Percentiles rank a stretch among this genome's conserved stretches.
These are phyloP conservation scores for Drosophila falleni DNA, from an alignment of 2,888 invertebrate genomes.

Conservation along the genomic window DNA sequence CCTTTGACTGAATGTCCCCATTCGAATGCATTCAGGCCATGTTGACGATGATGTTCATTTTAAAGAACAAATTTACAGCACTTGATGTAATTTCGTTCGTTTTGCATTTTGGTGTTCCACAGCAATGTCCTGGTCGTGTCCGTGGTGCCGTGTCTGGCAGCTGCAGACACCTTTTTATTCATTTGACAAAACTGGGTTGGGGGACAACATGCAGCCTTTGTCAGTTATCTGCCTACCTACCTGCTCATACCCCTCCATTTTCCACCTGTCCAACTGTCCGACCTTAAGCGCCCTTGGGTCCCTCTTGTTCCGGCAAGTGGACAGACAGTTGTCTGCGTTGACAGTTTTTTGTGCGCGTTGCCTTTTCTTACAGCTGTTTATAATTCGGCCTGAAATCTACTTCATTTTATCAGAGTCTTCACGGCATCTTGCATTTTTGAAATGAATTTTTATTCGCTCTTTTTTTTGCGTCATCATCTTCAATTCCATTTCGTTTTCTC, in stretches of 20 bases:
- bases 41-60: conserved; percentile 38
- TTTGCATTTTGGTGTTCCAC: conserved; percentile 42
- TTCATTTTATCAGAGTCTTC: conserved; percentile 79
- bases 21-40: conserved; percentile 2
- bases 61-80: conserved; percentile 44
- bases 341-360: conserved; percentile 49
- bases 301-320: conserved; percentile 38
- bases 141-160: conserved; percentile 10
- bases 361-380: conserved; percentile 60
- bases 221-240: not conserved
- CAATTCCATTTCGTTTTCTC: conserved; percentile 65
- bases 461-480: conserved; percentile 53
- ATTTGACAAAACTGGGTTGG: conserved; percentile 66
- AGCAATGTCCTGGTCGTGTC: conserved; percentile 34
- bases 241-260: conserved; percentile 1
- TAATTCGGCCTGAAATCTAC: conserved; percentile 72
- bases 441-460: conserved; percentile 57
- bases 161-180: conserved; percentile 65
- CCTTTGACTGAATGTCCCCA: conserved; percentile 42
- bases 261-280: not conserved
- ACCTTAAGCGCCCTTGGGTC: conserved; percentile 17
- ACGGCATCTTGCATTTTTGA: conserved; percentile 77
- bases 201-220: conserved; percentile 30
- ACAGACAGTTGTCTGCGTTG: conserved; percentile 54
- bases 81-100: conserved; percentile 66